Base-by-base conservation (phyloP, 2,113 vertebrate genomes). In the Morone chrysops region DNA sequence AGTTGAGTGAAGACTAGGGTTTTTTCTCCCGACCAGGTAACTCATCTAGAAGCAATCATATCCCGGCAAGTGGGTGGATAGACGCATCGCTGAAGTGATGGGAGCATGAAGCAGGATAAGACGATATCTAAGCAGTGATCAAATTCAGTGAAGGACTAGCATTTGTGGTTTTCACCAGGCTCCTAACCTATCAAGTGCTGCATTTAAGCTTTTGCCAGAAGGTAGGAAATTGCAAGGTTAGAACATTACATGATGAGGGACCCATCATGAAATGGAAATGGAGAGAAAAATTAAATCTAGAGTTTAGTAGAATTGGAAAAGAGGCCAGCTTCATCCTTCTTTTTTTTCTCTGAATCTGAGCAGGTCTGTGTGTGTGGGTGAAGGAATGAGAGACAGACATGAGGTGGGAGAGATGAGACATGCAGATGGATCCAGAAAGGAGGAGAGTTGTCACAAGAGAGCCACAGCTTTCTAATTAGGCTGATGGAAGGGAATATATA, bases 291-390 rank as follows among this genome's bases (percentile, higher is more conserved):
- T 38, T 6, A 70, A 84, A 54, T 43, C 2, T 5, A n/a, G 60
- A 51, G 51, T 16, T 43, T n/a, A 48, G 72, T 38, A 31, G 60
- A 60, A 38, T 3, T 22, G 70, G 31, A 73, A 56, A 68, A 75
- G 68, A 80, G 14, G 18, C 53, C 13, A 20, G 72, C 36, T 9
- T 56, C 50, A 40, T 47, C 66, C 38, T 83, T 8, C 5, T n/a
- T 41, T 81, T 51, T 59, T 70, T 67, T 50, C 57, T 75, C 66
- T 88, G 17, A 63, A 41, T 75, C 63, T 38, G 57, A 82, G 70
- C 66, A 66, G 31, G 69, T 67, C 45, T 83, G 90, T 80, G 91
- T 91, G 90, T 80, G 91, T 91, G 90, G 83, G 89, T 83, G 83
- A 87, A 47, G 65, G 61, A 75, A 50, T 50, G 80, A 90, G 82